A percentile compares a stretch with the other conserved stretches of the same genome.
Conservation (phyloP, 2,888 invertebrate genomes). For the Athalia circularis region DNA sequence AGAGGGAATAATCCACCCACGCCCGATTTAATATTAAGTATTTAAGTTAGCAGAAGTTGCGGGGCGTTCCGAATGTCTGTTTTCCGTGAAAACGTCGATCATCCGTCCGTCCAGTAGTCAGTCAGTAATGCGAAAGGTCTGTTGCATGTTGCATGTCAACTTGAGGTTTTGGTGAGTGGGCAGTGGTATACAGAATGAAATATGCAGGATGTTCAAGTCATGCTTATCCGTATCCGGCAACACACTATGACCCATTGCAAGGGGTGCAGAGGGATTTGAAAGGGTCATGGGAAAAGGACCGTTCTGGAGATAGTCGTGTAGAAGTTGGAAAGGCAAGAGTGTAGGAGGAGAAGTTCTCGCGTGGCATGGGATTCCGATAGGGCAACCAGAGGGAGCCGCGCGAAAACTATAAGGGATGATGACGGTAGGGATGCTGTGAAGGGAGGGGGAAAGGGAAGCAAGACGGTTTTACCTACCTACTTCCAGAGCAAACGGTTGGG, state of each 20-base stretch:
- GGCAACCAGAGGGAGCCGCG: constrained; percentile 1
- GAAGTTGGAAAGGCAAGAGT: neutral
- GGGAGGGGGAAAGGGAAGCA: constrained; percentile 13
- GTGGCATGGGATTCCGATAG: constrained; percentile 30
- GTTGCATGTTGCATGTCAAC: constrained; percentile 33
- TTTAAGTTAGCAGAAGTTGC: neutral
- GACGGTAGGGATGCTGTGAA: neutral
- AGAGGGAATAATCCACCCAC: too few relatives aligned
- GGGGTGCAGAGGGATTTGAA: constrained; percentile 17
- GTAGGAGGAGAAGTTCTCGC: constrained; percentile 16
- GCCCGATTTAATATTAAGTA: neutral
- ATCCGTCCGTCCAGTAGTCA: neutral
- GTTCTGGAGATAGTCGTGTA: neutral
- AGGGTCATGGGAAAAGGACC: constrained; percentile 15
- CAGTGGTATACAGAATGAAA: constrained; percentile 24
- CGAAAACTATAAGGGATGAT: constrained; percentile 3
- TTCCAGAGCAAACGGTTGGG: constrained; percentile 30
- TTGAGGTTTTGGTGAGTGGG: neutral
- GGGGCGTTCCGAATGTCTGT: neutral
- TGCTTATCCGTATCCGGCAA: constrained; percentile 32
- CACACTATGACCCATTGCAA: neutral
- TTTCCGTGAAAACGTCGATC: constrained; percentile 11
- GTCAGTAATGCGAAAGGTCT: constrained; percentile 30
- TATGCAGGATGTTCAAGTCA: constrained; percentile 37
- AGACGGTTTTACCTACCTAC: constrained; percentile 18